A percentile compares a stretch with the other conserved stretches of the same genome.
These are phyloP conservation scores for chimpanzee (Pan troglodytes) DNA, from an alignment of 2,113 vertebrate genomes.

Conservation along the genomic window NHGRI_mPanTro3-v2.1_pri NC_072403.2:97274001-97274500, in stretches of 20 bases:
- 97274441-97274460: neutral
- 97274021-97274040: neutral
- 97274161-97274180: constrained; percentile 23
- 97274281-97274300: neutral
- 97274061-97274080: neutral
- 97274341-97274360: constrained; percentile 22
- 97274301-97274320: neutral
- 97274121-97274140: neutral
- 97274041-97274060: neutral
- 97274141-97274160: neutral
- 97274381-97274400: neutral
- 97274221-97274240: neutral
- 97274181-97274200: neutral
- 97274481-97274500: neutral
- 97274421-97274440: neutral
- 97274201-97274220: neutral
- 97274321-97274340: neutral
- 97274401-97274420: neutral
- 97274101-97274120: neutral
- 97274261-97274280: neutral
- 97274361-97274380: neutral
- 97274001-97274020: neutral
- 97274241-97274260: neutral
- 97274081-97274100: neutral
- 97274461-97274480: neutral